Base-by-base conservation (phyloP, 2,888 invertebrate species). In the Chelonus formosanus region DNA sequence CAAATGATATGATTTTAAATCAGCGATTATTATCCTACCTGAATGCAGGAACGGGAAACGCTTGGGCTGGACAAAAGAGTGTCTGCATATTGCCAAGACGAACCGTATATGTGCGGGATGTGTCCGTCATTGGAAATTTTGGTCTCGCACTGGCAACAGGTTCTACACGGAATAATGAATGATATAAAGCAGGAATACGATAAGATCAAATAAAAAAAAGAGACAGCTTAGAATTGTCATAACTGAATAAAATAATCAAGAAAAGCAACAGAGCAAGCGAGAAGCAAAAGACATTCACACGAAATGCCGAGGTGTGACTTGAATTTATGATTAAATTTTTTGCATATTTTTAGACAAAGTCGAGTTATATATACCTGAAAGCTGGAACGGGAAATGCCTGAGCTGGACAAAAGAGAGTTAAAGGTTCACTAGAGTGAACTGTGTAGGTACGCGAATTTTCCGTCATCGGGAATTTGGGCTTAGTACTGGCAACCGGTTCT, bases 361-460 rank as follows among this genome's bases (percentile, higher is more conserved):
- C 20, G 20, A 20, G 20, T 20, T 2, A 20, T 44, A 61, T 73
- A 70, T 89, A 91, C 91, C 91, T 90, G 88, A 89, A 90, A 83
- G 86, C 87, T 81, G 91, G 91, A 83, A 89, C 89, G 74, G 91
- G 91, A 85, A 89, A 92, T 56, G 90, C 91, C 86, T 93, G 92
- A 70, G 91, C 91, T 58, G 91, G 91, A 82, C 92, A 93, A 76
- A 90, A 86, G 73, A 93, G 87, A 71, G 90, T 88, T 73, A 89
- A 78, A 67, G 85, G 75, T 63, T 74, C 76, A 69, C 75, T 74
- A 68, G 75, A 76, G 69, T 72, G 73, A 64, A 82, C 82, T 68
- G 78, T 80, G 73, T 83, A 83, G 68, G 83, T 80, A 70, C 84
- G 80, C 68, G 84, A 84, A 68, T 83, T 84, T 74, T 85, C 85